A percentile compares a stretch with the other conserved stretches of the same genome.
These are phyloP conservation scores for Schizaphis graminum DNA, from an alignment of 2,888 invertebrate genomes.

Conservation along the genomic window DNA sequence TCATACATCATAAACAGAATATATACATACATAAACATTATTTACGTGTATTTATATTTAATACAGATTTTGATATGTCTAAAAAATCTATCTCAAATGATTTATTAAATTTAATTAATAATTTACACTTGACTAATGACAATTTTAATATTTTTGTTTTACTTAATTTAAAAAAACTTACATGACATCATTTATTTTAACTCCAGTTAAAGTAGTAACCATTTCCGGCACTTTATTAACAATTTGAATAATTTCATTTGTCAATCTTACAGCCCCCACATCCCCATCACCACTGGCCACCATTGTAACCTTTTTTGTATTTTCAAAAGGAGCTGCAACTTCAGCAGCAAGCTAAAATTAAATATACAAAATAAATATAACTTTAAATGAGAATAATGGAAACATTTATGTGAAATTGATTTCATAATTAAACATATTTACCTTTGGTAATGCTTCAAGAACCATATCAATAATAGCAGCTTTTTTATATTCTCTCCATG, in stretches of 20 bases:
- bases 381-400: conserved; percentile 11
- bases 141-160: not conserved
- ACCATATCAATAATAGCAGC: conserved; percentile 98
- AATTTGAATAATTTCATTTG: conserved; percentile 93
- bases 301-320: conserved; percentile 96
- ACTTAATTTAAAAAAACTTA: conserved; percentile 74
- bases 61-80: not conserved
- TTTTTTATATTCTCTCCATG: conserved; percentile 95
- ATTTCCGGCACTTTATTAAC: conserved; percentile 92
- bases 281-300: conserved; percentile 92
- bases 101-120: not conserved
- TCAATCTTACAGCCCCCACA: conserved; percentile 93
- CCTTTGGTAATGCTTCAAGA: conserved; percentile 94
- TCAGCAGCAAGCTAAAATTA: conserved; percentile 89
- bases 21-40: not conserved
- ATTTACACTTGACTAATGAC: not conserved
- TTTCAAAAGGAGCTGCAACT: conserved; percentile 94
- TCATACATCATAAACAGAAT: not conserved
- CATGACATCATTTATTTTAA: conserved; percentile 80
- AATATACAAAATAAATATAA: conserved; percentile 31
- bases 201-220: conserved; percentile 92
- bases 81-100: not conserved
- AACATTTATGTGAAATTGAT: not conserved
- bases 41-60: not conserved
- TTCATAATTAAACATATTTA: conserved; percentile 70